These are phyloP conservation scores for Carassius carassius DNA, from an alignment of 2,113 vertebrate species.

Conservation along the genomic window DNA sequence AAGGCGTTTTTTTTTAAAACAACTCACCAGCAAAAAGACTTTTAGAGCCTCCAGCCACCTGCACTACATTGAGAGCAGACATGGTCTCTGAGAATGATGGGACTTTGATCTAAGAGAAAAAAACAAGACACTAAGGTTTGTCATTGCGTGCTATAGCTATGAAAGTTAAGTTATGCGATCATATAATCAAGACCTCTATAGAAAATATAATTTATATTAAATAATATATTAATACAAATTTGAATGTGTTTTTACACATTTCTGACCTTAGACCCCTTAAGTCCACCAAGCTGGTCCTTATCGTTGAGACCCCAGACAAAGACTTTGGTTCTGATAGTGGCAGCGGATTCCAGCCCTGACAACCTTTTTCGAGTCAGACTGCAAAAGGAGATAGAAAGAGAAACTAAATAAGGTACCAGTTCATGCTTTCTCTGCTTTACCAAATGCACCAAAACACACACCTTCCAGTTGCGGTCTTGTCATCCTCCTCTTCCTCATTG, in stretches of 20 bases:
- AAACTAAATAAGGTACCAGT: neutral
- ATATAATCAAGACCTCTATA: neutral
- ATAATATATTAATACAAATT: neutral
- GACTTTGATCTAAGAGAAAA: constrained; percentile 82
- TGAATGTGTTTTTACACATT: neutral
- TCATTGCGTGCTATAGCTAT: neutral
- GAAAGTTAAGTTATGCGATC: neutral
- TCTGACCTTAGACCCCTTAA: constrained; percentile 96
- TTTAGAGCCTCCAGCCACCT: constrained; percentile 97
- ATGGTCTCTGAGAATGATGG: constrained; percentile 97
- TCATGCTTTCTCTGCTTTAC: no score
- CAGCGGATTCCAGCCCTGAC: constrained; percentile 85
- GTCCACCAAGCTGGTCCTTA: constrained; percentile 95
- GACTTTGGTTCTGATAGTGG: constrained; percentile 96
- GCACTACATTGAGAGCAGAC: constrained; percentile 95
- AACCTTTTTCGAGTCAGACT: constrained; percentile 91
- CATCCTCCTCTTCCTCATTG: constrained; percentile 97
- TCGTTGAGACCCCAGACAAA: constrained; percentile 99
- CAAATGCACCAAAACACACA: constrained; percentile 56
- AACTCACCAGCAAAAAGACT: constrained; percentile 94
- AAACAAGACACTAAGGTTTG: constrained; percentile 14
- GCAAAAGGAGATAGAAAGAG: neutral
- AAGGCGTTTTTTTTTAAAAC: neutral
- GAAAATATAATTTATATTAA: neutral
- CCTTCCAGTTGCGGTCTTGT: constrained; percentile 92